phyloP scores from a whole-genome alignment of 2,113 vertebrate species.

The Callorhinus ursinus region DNA sequence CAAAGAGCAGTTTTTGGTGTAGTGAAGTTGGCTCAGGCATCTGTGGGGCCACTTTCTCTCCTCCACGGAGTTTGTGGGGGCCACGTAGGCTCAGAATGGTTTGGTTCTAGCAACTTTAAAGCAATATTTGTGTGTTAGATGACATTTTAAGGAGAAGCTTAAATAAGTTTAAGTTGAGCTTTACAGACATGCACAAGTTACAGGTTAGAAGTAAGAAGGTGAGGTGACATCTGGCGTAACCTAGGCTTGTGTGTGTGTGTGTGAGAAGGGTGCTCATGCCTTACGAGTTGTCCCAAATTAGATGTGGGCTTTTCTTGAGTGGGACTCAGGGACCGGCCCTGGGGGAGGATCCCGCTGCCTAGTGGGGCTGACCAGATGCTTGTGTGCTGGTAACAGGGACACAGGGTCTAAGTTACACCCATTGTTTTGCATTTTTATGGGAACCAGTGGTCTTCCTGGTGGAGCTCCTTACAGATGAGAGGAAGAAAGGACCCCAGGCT shows the following conservation, averaged over 20 bases:
- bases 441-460: background rate
- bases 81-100: background rate
- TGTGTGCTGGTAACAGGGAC: background rate
- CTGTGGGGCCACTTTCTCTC: background rate
- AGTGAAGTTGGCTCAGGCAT: rapidly evolving
- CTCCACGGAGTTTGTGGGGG: rapidly evolving
- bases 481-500: background rate
- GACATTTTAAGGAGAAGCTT: background rate
- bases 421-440: background rate
- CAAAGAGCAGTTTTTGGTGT: background rate
- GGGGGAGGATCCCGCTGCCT: rapidly evolving
- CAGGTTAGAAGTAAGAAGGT: background rate
- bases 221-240: background rate
- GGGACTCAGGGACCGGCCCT: rapidly evolving
- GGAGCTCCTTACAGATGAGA: background rate
- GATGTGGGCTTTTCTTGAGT: background rate
- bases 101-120: background rate
- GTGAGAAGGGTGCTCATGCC: background rate
- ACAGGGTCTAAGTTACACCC: background rate
- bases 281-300: background rate
- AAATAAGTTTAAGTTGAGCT: background rate
- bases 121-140: background rate
- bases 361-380: background rate
- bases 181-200: background rate
- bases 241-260: background rate